phyloP scores from a whole-genome alignment of 2,797 vertebrate species.

The Echeneis naucrates region DNA sequence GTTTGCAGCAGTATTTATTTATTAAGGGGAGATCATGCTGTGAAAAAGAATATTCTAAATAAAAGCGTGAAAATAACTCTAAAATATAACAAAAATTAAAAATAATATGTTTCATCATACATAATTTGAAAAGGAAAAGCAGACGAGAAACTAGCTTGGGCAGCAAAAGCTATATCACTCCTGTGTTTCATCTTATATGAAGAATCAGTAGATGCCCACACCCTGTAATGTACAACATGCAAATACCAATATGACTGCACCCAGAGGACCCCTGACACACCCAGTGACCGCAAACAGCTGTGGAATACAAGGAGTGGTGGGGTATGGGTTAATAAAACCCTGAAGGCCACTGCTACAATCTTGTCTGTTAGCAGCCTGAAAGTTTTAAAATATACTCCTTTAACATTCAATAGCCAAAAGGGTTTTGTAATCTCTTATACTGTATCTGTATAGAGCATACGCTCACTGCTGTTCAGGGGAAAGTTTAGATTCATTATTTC shows the following conservation, averaged over 20 bases:
- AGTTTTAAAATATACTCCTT: background rate
- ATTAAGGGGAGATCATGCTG: background rate
- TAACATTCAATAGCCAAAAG: background rate
- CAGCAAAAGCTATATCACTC: background rate
- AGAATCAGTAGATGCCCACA: conserved; percentile 14
- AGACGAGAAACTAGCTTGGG: background rate
- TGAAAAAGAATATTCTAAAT: background rate
- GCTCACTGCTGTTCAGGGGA: background rate
- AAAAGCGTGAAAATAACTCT: background rate
- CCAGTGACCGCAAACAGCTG: conserved; percentile 73
- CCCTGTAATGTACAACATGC: conserved; percentile 47
- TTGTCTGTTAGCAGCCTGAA: background rate
- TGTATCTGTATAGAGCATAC: background rate
- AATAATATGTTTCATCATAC: background rate
- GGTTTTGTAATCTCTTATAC: background rate
- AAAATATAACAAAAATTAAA: too few species aligned
- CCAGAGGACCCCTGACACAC: conserved; percentile 54
- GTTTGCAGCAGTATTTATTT: background rate
- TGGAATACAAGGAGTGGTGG: background rate
- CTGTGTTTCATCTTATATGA: background rate
- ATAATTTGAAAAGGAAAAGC: background rate
- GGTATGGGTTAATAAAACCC: background rate
- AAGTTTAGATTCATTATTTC: background rate
- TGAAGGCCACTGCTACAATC: background rate
- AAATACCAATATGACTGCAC: conserved; percentile 59